These are phyloP conservation scores for Palaemon carinicauda DNA, from an alignment of 1,140 invertebrate genomes.

Conservation along the genomic window DNA sequence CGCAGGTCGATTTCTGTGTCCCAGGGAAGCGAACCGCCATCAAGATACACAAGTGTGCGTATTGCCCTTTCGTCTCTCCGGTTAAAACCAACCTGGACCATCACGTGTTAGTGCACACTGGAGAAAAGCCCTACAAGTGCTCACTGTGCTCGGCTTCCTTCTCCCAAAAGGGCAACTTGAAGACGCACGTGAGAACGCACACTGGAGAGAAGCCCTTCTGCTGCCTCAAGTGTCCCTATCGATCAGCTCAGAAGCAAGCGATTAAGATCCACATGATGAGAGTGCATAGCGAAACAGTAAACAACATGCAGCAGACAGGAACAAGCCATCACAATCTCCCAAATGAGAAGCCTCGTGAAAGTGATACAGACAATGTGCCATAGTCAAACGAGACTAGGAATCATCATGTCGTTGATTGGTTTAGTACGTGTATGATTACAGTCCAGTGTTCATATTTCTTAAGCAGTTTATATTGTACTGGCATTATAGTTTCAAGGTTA, in stretches of 20 bases:
- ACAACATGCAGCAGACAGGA: too few species aligned
- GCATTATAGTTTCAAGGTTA: too few species aligned
- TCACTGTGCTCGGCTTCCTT: neutral
- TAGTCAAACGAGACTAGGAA: too few species aligned
- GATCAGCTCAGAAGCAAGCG: neutral
- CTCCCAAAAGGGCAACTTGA: neutral
- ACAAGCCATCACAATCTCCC: too few species aligned
- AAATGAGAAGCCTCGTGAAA: too few species aligned
- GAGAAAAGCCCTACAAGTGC: neutral
- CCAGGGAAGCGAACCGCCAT: neutral
- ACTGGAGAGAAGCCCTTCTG: slow-evolving; percentile 7
- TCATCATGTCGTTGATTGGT: too few species aligned
- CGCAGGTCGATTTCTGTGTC: neutral
- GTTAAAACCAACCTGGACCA: neutral
- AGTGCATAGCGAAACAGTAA: too few species aligned
- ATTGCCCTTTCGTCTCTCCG: neutral
- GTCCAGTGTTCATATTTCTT: too few species aligned
- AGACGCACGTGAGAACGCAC: slow-evolving; percentile 24
- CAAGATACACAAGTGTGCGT: neutral
- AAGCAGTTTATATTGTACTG: too few species aligned
- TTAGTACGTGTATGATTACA: too few species aligned
- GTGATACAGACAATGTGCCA: too few species aligned
- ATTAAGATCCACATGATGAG: too few species aligned
- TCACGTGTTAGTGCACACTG: neutral
- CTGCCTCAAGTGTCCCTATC: neutral